Evolutionary conservation across 2,888 invertebrate genomes (phyloP).

Genomic region (Pteria penguin): DNA sequence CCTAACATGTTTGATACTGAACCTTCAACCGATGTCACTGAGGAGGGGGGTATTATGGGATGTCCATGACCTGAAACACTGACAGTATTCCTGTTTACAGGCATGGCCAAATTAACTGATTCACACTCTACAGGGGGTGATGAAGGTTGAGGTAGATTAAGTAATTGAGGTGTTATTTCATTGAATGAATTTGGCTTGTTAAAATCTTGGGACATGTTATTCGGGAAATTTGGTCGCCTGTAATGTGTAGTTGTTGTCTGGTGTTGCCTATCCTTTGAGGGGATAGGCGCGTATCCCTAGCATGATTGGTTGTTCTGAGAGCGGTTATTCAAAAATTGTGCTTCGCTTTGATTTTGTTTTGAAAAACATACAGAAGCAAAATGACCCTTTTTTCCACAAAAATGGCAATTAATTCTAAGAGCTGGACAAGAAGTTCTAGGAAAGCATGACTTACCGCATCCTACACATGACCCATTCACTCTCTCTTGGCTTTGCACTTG

Average conservation of each 20-base stretch:
- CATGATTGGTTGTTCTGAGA: no score
- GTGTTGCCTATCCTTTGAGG: not conserved
- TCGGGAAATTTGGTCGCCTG: not conserved
- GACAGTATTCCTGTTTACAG: slow-evolving; percentile 4
- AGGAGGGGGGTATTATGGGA: not conserved
- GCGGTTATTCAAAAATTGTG: no score
- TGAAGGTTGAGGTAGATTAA: not conserved
- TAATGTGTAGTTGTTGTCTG: not conserved
- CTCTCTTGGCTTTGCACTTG: not conserved
- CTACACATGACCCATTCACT: not conserved
- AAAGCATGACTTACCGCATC: slow-evolving; percentile 24
- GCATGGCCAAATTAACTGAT: not conserved
- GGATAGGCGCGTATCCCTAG: slow-evolving; percentile 12
- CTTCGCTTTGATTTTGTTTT: not conserved
- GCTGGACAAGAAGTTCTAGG: slow-evolving; percentile 12
- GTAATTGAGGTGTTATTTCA: no score
- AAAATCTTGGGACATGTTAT: no score
- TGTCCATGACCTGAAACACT: not conserved
- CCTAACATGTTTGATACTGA: not conserved
- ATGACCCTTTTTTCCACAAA: slow-evolving; percentile 2
- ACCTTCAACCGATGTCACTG: not conserved
- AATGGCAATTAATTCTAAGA: not conserved
- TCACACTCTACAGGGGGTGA: not conserved
- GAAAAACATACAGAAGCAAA: slow-evolving; percentile 10
- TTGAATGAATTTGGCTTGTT: no score